Conservation (phyloP, 2,888 invertebrate genomes). For the Catocala sponsa region DNA sequence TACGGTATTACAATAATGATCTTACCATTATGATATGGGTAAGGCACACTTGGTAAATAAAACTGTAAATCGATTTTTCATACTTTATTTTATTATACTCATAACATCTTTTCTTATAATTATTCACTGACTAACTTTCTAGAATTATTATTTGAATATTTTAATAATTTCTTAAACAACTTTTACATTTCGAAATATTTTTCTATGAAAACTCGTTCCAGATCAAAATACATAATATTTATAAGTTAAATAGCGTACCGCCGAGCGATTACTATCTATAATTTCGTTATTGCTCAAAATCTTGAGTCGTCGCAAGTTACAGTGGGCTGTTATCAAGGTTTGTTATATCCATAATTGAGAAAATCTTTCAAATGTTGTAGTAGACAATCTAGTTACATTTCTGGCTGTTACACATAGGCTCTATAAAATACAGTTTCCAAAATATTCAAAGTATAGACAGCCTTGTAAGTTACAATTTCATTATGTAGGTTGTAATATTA, state of each 20-base stretch:
- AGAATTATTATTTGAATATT: slow-evolving; percentile 85
- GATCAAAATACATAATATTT: slow-evolving; percentile 71
- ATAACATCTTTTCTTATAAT: slow-evolving; percentile 84
- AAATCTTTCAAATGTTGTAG: slow-evolving; percentile 35
- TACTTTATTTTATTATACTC: slow-evolving; percentile 85
- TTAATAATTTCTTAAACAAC: slow-evolving; percentile 83
- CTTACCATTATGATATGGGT: not conserved
- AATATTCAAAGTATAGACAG: slow-evolving; percentile 62
- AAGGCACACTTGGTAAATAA: not conserved
- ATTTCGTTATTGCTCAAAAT: slow-evolving; percentile 57
- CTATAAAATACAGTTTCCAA: slow-evolving; percentile 61
- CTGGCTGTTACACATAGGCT: slow-evolving; percentile 54
- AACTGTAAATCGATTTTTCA: slow-evolving; percentile 48
- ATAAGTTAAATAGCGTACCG: slow-evolving; percentile 54
- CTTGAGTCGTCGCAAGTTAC: slow-evolving; percentile 41
- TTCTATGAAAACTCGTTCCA: slow-evolving; percentile 79
- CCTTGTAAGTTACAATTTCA: slow-evolving; percentile 59
- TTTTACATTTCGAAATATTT: slow-evolving; percentile 77
- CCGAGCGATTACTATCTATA: slow-evolving; percentile 53
- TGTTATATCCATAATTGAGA: slow-evolving; percentile 37
- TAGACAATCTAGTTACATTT: slow-evolving; percentile 54
- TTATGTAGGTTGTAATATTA: slow-evolving; percentile 47
- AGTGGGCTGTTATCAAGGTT: slow-evolving; percentile 33
- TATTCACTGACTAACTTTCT: slow-evolving; percentile 85
- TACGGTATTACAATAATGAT: no score